Evolutionary conservation across 53 echinoderm and acorn worm genomes (phyloP).

Genomic region (Paracentrotus lividus): DNA sequence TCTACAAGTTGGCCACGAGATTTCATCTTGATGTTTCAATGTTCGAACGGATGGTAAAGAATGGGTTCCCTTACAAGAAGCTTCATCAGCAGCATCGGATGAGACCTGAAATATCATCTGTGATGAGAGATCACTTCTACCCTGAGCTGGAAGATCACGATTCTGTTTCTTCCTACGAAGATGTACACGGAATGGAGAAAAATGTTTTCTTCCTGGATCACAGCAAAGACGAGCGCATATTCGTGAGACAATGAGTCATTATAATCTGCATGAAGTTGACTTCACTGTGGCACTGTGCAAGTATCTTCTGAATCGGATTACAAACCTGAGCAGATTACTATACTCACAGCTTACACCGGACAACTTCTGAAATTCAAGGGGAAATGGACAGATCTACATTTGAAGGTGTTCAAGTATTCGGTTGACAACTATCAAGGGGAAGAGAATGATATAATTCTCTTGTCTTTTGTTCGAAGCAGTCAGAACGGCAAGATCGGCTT

Average conservation of each 20-base stretch:
- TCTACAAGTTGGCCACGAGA: constrained; percentile 83
- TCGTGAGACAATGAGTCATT: constrained; percentile 82
- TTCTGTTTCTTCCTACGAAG: constrained; percentile 71
- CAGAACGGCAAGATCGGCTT: constrained; percentile 86
- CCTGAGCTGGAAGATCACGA: constrained; percentile 79
- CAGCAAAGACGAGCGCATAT: constrained; percentile 55
- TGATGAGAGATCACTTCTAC: constrained; percentile 86
- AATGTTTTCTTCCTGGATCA: constrained; percentile 90
- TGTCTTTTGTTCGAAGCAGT: constrained; percentile 94
- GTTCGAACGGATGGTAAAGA: constrained; percentile 95
- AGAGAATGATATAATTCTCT: constrained; percentile 94
- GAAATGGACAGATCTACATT: constrained; percentile 76
- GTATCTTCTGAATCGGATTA: constrained; percentile 88
- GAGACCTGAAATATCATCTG: constrained; percentile 90
- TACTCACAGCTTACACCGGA: constrained; percentile 92
- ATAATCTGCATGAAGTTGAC: constrained; percentile 83
- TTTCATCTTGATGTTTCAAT: constrained; percentile 90
- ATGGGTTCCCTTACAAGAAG: constrained; percentile 82
- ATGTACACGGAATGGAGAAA: constrained; percentile 78
- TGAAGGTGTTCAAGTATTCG: constrained; percentile 78
- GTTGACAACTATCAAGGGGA: constrained; percentile 98
- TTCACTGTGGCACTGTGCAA: constrained; percentile 79
- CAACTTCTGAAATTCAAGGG: constrained; percentile 82
- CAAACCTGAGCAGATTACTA: constrained; percentile 78
- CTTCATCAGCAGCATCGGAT: constrained; percentile 90